Evolutionary conservation across 2,113 vertebrate genomes (phyloP), one percentile per base, ranked within the genome.

Genomic region (Ranitomeya imitator): DNA sequence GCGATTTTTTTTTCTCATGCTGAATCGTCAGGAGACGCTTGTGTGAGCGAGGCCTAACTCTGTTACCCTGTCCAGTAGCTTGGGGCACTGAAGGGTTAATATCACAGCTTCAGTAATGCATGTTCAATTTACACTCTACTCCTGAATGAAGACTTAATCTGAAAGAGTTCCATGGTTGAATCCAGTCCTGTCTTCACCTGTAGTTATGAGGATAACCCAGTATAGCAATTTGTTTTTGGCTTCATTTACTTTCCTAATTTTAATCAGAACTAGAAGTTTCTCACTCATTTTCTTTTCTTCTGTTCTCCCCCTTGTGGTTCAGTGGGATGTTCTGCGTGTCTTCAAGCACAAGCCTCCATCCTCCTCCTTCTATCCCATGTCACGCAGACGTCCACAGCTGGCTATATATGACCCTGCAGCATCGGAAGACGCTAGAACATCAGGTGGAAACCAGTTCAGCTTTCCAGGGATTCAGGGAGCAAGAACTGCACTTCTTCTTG

Each of bases 401-500:
- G 89, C 93, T 96, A 95, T 96, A 95, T 96, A 95, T 94, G 93
- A 93, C 90, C 73, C 82, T 80, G 93, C 94, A 90, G 93, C 91
- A 76, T 90, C 92, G 11, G 90, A 89, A 92, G 92, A 78, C 92
- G 93, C 94, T 94, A 96, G 94, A 94, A 90, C 54, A 37, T 90
- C 10, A 90, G 0, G 91, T 92, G 89, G 69, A 55, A 54, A 31
- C 71, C 59, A 16, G 14, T 51, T 61, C 63, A 83, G 57, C 69
- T 81, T 77, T 77, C 55, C 37, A 83, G 61, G 67, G 19, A 45
- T 9, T 67, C 60, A 31, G 23, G 57, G 63, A 54, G 3, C 77
- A 71, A 57, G 52, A 81, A 54, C n/a, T 52, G 57, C 51, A 84
- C 21, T 26, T 55, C 19, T 23, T 21, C 54, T 55, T 54, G n/a